phyloP scores from a whole-genome alignment of 2,888 invertebrate genomes.

The Aspidiotus rigidus region DNA sequence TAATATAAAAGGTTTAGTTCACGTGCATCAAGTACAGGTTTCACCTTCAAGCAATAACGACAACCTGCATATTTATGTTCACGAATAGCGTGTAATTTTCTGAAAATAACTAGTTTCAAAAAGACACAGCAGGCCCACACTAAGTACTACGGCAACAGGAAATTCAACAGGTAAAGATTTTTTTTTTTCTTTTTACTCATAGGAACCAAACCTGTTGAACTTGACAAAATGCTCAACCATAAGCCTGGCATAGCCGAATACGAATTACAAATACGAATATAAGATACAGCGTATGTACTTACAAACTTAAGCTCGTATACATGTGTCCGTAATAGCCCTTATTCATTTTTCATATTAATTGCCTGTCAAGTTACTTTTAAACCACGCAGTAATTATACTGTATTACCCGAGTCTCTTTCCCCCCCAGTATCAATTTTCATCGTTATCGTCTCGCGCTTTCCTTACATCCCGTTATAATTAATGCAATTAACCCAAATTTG shows the following conservation, averaged over 20 bases:
- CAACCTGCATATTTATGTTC: constrained; percentile 30
- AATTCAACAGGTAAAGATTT: constrained; percentile 30
- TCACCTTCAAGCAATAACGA: constrained; percentile 30
- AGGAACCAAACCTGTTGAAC: constrained; percentile 32
- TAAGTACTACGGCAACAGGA: constrained; percentile 21
- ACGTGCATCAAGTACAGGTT: constrained; percentile 29
- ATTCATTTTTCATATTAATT: constrained; percentile 34
- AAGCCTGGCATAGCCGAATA: background rate
- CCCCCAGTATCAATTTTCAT: constrained; percentile 1
- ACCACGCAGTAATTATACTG: constrained; percentile 29
- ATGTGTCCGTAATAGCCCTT: constrained; percentile 28
- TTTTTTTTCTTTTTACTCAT: constrained; percentile 19
- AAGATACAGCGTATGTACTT: background rate
- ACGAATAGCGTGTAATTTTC: constrained; percentile 33
- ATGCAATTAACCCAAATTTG: constrained; percentile 33
- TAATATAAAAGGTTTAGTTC: background rate
- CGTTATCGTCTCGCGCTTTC: constrained; percentile 1
- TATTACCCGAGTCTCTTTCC: constrained; percentile 19
- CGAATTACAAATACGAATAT: background rate
- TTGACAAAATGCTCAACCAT: constrained; percentile 26
- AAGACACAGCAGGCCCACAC: constrained; percentile 31
- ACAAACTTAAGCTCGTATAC: constrained; percentile 1
- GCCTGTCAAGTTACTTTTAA: constrained; percentile 33
- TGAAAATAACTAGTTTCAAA: constrained; percentile 33
- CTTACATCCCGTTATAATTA: constrained; percentile 21